Percentiles rank a stretch among this genome's conserved stretches.
Evolutionary conservation across 2,797 vertebrate species (phyloP).

Genomic region (Catostomus latipinnis): DNA sequence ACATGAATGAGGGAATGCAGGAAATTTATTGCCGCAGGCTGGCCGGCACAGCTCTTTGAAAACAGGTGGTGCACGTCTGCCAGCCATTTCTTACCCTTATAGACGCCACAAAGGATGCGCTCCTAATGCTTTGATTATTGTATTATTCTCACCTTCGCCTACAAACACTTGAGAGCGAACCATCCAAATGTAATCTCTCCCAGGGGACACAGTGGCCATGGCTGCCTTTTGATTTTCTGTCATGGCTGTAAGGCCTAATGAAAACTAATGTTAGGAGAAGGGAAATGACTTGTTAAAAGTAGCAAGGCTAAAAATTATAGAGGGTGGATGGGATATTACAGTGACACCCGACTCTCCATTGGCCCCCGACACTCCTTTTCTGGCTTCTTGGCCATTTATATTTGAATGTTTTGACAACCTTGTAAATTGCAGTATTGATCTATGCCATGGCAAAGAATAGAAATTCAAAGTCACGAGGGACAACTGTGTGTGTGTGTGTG

Average conservation of each 20-base stretch:
- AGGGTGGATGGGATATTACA: slow-evolving; percentile 48
- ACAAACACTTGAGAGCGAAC: slow-evolving; percentile 66
- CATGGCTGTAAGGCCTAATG: slow-evolving; percentile 73
- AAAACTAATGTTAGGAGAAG: slow-evolving; percentile 75
- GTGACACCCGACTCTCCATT: slow-evolving; percentile 13
- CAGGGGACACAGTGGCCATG: slow-evolving; percentile 61
- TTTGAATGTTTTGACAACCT: slow-evolving; percentile 67
- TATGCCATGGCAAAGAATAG: slow-evolving; percentile 50
- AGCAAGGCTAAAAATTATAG: slow-evolving; percentile 42
- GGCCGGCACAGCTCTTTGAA: not conserved
- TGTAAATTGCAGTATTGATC: slow-evolving; percentile 69
- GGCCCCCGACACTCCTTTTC: slow-evolving; percentile 31
- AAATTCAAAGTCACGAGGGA: slow-evolving; percentile 59
- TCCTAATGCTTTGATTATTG: slow-evolving; percentile 59
- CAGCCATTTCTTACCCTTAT: not conserved
- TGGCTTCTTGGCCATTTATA: slow-evolving; percentile 60
- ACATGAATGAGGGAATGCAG: not conserved
- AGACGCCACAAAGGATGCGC: slow-evolving; percentile 50
- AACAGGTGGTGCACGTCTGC: not conserved
- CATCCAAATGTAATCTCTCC: slow-evolving; percentile 74
- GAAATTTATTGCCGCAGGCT: slow-evolving; percentile 6
- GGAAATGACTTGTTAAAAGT: slow-evolving; percentile 69
- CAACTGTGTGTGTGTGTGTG: slow-evolving; percentile 2
- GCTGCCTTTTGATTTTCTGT: slow-evolving; percentile 77
- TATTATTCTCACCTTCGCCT: slow-evolving; percentile 75